Conservation (phyloP, 2,797 vertebrate genomes). For the Chromobotia macracanthus region DNA sequence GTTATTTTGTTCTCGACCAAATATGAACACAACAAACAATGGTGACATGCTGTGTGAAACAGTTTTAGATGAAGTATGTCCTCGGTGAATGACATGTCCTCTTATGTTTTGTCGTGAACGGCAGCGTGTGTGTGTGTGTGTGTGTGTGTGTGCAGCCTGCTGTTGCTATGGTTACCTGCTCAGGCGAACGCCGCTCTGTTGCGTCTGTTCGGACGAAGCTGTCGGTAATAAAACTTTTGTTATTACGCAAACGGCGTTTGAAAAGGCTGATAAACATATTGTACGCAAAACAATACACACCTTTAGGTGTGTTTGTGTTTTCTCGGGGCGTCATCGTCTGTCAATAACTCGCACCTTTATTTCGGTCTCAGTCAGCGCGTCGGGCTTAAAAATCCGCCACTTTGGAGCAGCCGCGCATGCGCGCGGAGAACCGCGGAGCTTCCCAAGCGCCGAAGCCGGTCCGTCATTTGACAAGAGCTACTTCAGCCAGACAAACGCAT, state of each 20-base stretch:
- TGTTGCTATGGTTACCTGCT: not conserved
- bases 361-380: conserved; percentile 52
- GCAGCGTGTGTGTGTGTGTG: too few relatives aligned
- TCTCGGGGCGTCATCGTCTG: too few relatives aligned
- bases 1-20: too few relatives aligned
- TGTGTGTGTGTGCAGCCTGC: not conserved
- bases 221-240: not conserved
- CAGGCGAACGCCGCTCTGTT: not conserved
- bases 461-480: conserved; percentile 55
- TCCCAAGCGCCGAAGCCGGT: conserved; percentile 80
- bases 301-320: too few relatives aligned
- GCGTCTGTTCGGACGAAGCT: too few relatives aligned
- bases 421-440: conserved; percentile 80
- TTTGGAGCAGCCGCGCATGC: conserved; percentile 81
- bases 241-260: too few relatives aligned
- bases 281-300: too few relatives aligned
- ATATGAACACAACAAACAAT: too few relatives aligned
- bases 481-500: conserved; percentile 14
- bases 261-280: not conserved
- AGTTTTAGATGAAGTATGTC: not conserved
- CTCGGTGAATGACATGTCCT: not conserved
- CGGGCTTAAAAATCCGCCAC: conserved; percentile 70
- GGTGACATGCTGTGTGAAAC: not conserved
- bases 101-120: not conserved
- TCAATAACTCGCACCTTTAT: conserved; percentile 46